Evolutionary conservation across 2,113 vertebrate genomes (phyloP), one percentile per base, ranked within the genome.

Genomic region (Oplegnathus fasciatus): DNA sequence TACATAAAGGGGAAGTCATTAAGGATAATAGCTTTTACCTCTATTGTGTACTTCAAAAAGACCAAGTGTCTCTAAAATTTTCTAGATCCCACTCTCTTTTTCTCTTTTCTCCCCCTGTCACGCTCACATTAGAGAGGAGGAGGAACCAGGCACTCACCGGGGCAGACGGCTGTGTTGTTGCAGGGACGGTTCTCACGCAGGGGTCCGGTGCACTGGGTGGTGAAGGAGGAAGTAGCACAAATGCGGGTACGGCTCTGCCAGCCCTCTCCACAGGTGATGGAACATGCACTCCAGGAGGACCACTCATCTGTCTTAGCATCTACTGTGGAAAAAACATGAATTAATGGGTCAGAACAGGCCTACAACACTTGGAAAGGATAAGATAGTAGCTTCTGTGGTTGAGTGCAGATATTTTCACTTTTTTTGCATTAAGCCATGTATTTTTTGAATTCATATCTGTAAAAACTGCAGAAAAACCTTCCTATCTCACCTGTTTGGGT

Each of bases 201-300:
- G 32, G 98, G 96, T 18, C 98, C 98, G 0, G 96, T 97, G 95
- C 98, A 99, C 91, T 97, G 97, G 22, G 96, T 97, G 90, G 96
- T 96, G 93, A 97, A 97, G 75, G 97, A 96, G 71, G 97, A 97
- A 0, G 96, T 97, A 55, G 97, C 97, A 7, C 98, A 99, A 95
- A 97, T 95, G 18, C 98, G 97, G 0, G 96, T 97, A 66, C 98
- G 97, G 28, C 96, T 96, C 94, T 99, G 98, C 97, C 96, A 98
- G 85, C 98, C 98, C 91, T 98, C 97, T 11, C 98, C 97, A 0
- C 98, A 99, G 80, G 97, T 98, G 81, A 97, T 96, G 0, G 98
- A 98, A 84, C 98, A 99, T 57, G 96, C 89, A 0, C 96, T 98
- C 98, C 98, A 99, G 0, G 96, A 86, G n/a, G 98, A 97, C 98